Base-by-base conservation (phyloP, 1,140 invertebrate species). In the Trichonephila clavipes region DNA sequence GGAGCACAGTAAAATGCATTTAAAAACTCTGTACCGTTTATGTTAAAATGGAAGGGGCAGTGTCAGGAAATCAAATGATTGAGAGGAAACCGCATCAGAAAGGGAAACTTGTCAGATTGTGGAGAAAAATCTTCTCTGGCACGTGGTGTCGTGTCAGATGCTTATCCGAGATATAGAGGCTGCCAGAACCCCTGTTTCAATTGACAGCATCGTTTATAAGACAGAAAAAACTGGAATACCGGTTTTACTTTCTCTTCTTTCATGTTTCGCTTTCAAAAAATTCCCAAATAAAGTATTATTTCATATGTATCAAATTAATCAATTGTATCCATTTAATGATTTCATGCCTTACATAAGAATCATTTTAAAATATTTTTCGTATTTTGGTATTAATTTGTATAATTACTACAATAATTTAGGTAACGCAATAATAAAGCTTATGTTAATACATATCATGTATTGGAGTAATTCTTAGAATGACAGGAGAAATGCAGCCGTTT, bases 191-290 rank as follows among this genome's bases (percentile, higher is more conserved):
- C 64, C 77, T 92, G 91, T 92, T 92, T 18, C 91, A 86, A 72
- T 72, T 92, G 91, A 92, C 91, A 92, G 62, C 82, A 40, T 87
- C 91, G 91, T 92, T 92, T 87, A 58, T 92, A 92, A 92, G 40
- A 83, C 58, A 64, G 14, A 58, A 64, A 18, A 58, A 72, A 72
- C 28, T 34, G 12, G 24, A 21, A 82, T 19, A 62, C 59, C 51
- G 72, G 89, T 81, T 90, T 82, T 28, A 18, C 51, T 6, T 28
- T 34, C 14, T 19, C 62, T 18, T 18, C 28, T 40, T 77, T 40
- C 14, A 19, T 19, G 62, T 64, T 34, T 40, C 6, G 18, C 24
- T 34, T 77, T 40, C 16, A 40, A 40, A 77, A 5, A 40, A 77
- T 34, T 40, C 18, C 12, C 28, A 19, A 28, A 77, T 77, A 77